Evolutionary conservation across 2,888 invertebrate species (phyloP), one percentile per base, ranked within the genome.

Genomic region (Spialia ferax): DNA sequence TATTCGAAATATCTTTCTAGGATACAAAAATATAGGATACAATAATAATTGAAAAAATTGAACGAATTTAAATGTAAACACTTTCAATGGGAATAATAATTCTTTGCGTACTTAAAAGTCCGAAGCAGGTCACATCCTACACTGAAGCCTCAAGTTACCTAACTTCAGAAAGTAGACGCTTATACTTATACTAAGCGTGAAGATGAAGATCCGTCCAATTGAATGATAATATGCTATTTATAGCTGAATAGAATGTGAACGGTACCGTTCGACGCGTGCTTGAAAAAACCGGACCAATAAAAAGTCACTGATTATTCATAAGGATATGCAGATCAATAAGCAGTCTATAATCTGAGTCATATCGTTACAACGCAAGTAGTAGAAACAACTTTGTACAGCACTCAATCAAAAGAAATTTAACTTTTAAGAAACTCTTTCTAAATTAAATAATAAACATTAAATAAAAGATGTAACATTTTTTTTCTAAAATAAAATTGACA

Each of bases 211-310:
- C n/a, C 59, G 8, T 54, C 55, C 29, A 63, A 63, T 63, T 55
- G 55, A 63, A 63, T 45, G 63, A 63, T 63, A 56, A 63, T 63
- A 56, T 56, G 63, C 63, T 45, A 55, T 63, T 63, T 63, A 56
- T 63, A 56, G 29, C 26, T 42, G 18, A 42, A 56, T 56, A 56
- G 55, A 63, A 56, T 29, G 63, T 45, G 63, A 55, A 26, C 45
- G 55, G 63, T 55, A 63, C 55, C 63, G 55, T 29, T 45, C 35
- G 61, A 50, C 20, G 7, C 50, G 29, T 22, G 18, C 13, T 32
- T 18, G 20, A 32, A 61, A 38, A 54, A 63, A 62, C 52, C 52
- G 15, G 38, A 18, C 38, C 63, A 63, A 54, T 54, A 63, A 63
- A 52, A 63, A 61, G 20, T 61, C 38, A 20, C 13, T n/a, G 38